Percentiles rank a stretch among this genome's conserved stretches.
Evolutionary conservation across 2,113 vertebrate genomes (phyloP).

Genomic region (Sigmodon hispidus): DNA sequence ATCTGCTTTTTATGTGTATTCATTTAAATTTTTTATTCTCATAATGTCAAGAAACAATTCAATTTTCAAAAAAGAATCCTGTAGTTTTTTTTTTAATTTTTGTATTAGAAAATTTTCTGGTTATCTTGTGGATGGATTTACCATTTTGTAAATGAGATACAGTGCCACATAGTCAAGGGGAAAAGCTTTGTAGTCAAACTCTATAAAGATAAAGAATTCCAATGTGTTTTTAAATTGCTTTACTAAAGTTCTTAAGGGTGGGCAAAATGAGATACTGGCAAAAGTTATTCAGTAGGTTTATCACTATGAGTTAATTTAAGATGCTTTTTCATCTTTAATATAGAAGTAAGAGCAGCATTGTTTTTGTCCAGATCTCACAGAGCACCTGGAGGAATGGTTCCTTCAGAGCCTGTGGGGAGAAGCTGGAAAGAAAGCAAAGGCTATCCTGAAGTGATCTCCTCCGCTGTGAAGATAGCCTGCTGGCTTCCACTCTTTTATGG

Average conservation of each 20-base stretch:
- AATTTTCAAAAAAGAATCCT: neutral
- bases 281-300: neutral
- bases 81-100: neutral
- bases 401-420: neutral
- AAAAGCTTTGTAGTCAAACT: neutral
- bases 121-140: neutral
- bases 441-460: neutral
- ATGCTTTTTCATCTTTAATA: constrained; percentile 5
- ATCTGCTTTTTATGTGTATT: neutral
- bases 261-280: neutral
- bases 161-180: neutral
- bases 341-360: neutral
- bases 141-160: neutral
- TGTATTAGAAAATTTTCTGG: neutral
- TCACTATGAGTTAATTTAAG: constrained; percentile 36
- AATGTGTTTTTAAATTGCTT: constrained; percentile 19
- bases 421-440: neutral
- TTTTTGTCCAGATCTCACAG: neutral
- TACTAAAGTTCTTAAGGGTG: neutral
- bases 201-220: neutral
- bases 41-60: neutral
- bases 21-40: neutral
- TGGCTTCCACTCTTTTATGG: neutral
- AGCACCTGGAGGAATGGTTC: neutral
- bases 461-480: neutral